Conservation (phyloP, 2,888 invertebrate species). For the Parnassius smintheus region DNA sequence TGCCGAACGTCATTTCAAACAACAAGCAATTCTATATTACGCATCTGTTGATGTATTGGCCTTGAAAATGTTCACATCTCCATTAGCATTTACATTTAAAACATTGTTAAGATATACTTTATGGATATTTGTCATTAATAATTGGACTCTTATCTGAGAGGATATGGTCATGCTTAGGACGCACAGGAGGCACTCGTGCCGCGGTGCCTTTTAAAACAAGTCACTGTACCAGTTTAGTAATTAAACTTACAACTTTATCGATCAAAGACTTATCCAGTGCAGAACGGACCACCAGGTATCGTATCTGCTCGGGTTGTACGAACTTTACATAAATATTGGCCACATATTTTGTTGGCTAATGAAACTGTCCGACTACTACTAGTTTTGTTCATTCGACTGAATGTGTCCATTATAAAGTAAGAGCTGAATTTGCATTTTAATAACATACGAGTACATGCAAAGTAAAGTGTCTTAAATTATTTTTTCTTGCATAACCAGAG, state of each 20-base stretch:
- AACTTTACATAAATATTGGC: conserved; percentile 60
- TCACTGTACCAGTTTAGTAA: conserved; percentile 69
- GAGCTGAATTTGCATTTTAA: conserved; percentile 21
- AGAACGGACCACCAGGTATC: conserved; percentile 66
- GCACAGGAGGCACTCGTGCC: conserved; percentile 49
- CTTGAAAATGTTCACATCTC: conserved; percentile 22
- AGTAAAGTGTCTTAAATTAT: not conserved
- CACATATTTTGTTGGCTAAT: conserved; percentile 58
- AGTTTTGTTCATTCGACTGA: conserved; percentile 60
- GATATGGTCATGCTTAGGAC: conserved; percentile 24
- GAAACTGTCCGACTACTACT: conserved; percentile 68
- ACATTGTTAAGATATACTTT: conserved; percentile 29
- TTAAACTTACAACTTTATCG: conserved; percentile 79
- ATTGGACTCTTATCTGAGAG: conserved; percentile 23
- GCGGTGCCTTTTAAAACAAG: conserved; percentile 65
- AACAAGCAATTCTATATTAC: conserved; percentile 50
- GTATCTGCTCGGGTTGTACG: conserved; percentile 56
- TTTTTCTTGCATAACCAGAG: no score
- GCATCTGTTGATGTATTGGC: conserved; percentile 52
- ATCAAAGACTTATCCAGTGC: conserved; percentile 64
- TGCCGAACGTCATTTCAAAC: conserved; percentile 65
- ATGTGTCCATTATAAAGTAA: conserved; percentile 70
- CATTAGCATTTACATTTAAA: conserved; percentile 27
- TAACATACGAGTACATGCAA: conserved; percentile 14
- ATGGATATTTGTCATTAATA: conserved; percentile 24